phyloP scores from a whole-genome alignment of 2,113 vertebrate species.

The Peucedramus taeniatus region DNA sequence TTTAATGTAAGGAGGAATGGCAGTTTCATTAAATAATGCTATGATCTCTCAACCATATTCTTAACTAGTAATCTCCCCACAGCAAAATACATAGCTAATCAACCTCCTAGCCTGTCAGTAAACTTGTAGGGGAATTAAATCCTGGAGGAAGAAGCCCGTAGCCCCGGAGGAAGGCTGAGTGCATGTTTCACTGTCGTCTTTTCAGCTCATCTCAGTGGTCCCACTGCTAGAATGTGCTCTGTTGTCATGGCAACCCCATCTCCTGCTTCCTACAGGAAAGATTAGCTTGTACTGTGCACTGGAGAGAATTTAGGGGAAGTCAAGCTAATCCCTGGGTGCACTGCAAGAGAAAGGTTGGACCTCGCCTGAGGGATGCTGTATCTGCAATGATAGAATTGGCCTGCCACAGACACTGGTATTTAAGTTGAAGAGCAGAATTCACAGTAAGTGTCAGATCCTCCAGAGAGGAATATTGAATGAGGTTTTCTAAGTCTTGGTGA shows the following conservation, averaged over 20 bases:
- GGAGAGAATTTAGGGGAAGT: conserved; percentile 85
- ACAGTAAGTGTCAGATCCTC: conserved; percentile 77
- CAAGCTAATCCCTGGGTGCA: conserved; percentile 84
- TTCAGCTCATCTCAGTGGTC: conserved; percentile 80
- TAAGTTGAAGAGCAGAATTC: conserved; percentile 81
- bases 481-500: conserved; percentile 71
- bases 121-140: conserved; percentile 77
- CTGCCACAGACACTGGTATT: conserved; percentile 78
- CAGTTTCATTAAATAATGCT: conserved; percentile 67
- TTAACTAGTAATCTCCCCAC: conserved; percentile 56
- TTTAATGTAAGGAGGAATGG: conserved; percentile 13
- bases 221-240: conserved; percentile 82
- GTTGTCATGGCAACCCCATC: conserved; percentile 86
- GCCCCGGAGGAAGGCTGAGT: conserved; percentile 74
- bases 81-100: conserved; percentile 73
- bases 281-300: conserved; percentile 85
- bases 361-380: conserved; percentile 79
- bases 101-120: conserved; percentile 51
- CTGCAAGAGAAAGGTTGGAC: conserved; percentile 82
- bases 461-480: conserved; percentile 69
- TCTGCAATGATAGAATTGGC: conserved; percentile 77
- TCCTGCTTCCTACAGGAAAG: conserved; percentile 84
- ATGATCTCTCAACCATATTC: conserved; percentile 59
- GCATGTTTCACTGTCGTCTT: conserved; percentile 76
- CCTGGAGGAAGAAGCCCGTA: conserved; percentile 71